phyloP scores from a whole-genome alignment of 2,797 vertebrate genomes.

The Chromis chromis region DNA sequence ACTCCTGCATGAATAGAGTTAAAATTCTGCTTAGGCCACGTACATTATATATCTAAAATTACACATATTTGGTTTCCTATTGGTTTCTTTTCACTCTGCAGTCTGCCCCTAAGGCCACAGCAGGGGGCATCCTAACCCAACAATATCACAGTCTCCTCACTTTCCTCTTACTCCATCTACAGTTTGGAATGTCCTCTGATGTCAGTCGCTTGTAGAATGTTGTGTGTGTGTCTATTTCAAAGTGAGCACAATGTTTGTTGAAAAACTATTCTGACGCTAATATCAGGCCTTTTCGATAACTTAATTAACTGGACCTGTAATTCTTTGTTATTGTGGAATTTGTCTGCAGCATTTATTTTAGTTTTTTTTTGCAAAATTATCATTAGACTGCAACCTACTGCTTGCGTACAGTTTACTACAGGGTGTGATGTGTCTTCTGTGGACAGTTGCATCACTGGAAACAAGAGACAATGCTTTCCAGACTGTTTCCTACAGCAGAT shows the following conservation, averaged over 20 bases:
- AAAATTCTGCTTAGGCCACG: not conserved
- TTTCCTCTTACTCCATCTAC: not conserved
- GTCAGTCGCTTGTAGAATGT: not conserved
- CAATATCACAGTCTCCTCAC: constrained; percentile 23
- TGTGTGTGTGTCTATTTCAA: not conserved
- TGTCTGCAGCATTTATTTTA: not conserved
- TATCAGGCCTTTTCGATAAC: not conserved
- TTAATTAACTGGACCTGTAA: not conserved
- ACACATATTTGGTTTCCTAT: not conserved
- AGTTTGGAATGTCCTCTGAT: not conserved
- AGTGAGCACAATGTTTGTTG: not conserved
- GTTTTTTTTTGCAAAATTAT: constrained; percentile 1
- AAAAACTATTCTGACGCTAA: not conserved
- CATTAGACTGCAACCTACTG: constrained; percentile 16
- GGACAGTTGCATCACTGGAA: constrained; percentile 76
- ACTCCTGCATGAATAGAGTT: not conserved
- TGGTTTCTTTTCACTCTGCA: not conserved
- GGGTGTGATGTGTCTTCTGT: constrained; percentile 43
- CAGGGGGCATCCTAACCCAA: constrained; percentile 81
- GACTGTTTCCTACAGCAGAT: constrained; percentile 72
- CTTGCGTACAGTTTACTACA: constrained; percentile 30
- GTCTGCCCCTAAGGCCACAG: constrained; percentile 58
- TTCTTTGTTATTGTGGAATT: not conserved
- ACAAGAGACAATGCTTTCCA: constrained; percentile 77
- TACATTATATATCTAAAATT: not conserved